Percentiles rank a stretch among this genome's conserved stretches.
These are phyloP conservation scores for Corydoras maculifer DNA, from an alignment of 2,113 vertebrate genomes.

Conservation along the genomic window DNA sequence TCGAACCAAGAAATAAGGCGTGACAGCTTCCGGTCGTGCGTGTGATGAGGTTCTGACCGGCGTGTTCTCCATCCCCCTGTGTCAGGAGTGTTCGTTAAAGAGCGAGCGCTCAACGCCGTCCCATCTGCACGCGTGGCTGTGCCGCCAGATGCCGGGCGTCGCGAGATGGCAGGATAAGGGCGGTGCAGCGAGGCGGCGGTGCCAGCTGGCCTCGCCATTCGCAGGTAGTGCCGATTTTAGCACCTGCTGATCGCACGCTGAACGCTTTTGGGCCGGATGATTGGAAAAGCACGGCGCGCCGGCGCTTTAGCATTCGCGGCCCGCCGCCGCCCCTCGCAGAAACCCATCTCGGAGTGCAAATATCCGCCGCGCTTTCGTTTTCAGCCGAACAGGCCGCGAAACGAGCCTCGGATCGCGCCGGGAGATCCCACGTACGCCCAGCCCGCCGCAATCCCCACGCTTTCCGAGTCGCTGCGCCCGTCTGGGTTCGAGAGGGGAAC, in stretches of 20 bases:
- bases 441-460: not conserved
- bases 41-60: no score
- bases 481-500: not conserved
- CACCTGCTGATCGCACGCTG: slow-evolving; percentile 37
- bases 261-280: slow-evolving; percentile 29
- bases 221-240: slow-evolving; percentile 25
- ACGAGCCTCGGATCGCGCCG: not conserved
- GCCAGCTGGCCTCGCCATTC: slow-evolving; percentile 41
- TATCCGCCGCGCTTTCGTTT: slow-evolving; percentile 48
- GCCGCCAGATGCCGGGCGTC: slow-evolving; percentile 1
- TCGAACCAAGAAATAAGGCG: no score
- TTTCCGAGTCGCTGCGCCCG: not conserved
- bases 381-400: slow-evolving; percentile 17
- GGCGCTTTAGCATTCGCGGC: slow-evolving; percentile 27
- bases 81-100: no score
- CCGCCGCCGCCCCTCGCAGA: slow-evolving; percentile 22
- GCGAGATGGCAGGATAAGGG: slow-evolving; percentile 2
- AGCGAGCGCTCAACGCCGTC: not conserved
- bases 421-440: slow-evolving; percentile 18
- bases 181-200: slow-evolving; percentile 9
- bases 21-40: no score
- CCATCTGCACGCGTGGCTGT: not conserved
- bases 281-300: slow-evolving; percentile 31
- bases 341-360: slow-evolving; percentile 47
- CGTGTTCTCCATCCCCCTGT: no score